phyloP scores from a whole-genome alignment of 2,113 vertebrate species.

The Gadus macrocephalus region DNA sequence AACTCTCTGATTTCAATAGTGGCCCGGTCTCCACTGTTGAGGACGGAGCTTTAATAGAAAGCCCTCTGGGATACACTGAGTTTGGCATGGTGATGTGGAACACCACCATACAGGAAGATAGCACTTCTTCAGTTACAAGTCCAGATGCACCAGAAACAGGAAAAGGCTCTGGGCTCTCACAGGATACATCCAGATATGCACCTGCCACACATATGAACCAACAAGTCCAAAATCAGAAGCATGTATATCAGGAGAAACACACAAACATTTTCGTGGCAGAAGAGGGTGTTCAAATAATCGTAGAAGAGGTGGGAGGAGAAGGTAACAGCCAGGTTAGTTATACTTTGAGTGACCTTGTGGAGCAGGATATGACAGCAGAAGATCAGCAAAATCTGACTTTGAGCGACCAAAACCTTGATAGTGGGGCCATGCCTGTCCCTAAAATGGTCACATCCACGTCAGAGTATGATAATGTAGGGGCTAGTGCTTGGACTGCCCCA shows the following conservation, averaged over 20 bases:
- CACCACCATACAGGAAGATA: conserved; percentile 75
- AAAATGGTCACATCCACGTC: conserved; percentile 65
- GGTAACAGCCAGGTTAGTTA: not conserved
- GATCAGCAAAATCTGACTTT: conserved; percentile 17
- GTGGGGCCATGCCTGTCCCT: conserved; percentile 44
- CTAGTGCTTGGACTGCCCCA: conserved; percentile 45
- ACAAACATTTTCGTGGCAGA: conserved; percentile 14
- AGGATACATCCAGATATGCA: conserved; percentile 37
- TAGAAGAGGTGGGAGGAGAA: conserved; percentile 41
- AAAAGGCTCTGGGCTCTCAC: conserved; percentile 57
- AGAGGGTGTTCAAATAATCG: conserved; percentile 57
- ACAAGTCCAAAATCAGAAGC: conserved; percentile 19
- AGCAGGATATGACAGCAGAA: conserved; percentile 17
- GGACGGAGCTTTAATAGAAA: conserved; percentile 46
- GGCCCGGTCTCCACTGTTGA: conserved; percentile 19
- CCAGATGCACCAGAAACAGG: conserved; percentile 67
- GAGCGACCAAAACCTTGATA: conserved; percentile 5
- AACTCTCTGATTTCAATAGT: conserved; percentile 53
- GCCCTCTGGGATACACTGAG: conserved; percentile 43
- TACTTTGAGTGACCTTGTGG: not conserved
- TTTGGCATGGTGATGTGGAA: conserved; percentile 73
- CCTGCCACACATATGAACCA: conserved; percentile 17
- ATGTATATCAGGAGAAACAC: not conserved
- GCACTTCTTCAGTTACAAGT: conserved; percentile 74
- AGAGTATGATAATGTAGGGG: conserved; percentile 69